A percentile compares a stretch with the other conserved stretches of the same genome.
These are phyloP conservation scores for Nebria brevicollis DNA, from an alignment of 2,888 invertebrate genomes.

Conservation along the genomic window DNA sequence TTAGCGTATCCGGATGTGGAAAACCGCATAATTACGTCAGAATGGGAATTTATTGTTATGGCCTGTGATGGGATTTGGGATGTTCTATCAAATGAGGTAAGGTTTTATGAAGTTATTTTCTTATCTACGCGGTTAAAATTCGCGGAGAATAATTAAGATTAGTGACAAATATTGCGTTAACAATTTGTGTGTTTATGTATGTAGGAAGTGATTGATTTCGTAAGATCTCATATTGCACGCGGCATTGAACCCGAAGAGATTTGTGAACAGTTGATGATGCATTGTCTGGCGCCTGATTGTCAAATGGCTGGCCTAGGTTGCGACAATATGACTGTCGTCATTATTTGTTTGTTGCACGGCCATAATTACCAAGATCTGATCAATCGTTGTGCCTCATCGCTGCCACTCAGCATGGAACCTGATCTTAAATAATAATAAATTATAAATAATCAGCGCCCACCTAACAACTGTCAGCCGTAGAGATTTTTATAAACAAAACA, in stretches of 20 bases:
- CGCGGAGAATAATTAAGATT: too few relatives aligned
- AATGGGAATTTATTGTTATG: constrained; percentile 95
- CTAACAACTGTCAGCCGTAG: neutral
- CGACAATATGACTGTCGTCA: constrained; percentile 98
- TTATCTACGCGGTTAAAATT: too few relatives aligned
- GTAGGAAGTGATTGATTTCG: constrained; percentile 89
- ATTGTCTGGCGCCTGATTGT: constrained; percentile 96
- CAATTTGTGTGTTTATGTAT: neutral
- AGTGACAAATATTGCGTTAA: too few relatives aligned
- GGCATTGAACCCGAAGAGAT: constrained; percentile 92
- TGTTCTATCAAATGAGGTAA: constrained; percentile 88
- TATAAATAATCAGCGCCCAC: neutral
- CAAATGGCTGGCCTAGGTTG: constrained; percentile 97
- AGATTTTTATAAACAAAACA: neutral
- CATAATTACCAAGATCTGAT: constrained; percentile 64
- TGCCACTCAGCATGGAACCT: constrained; percentile 30
- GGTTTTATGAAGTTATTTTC: neutral
- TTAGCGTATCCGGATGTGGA: constrained; percentile 93
- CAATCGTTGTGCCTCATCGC: constrained; percentile 54
- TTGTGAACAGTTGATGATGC: constrained; percentile 94
- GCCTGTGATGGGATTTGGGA: constrained; percentile 99
- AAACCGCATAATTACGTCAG: constrained; percentile 80
- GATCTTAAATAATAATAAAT: constrained; percentile 33
- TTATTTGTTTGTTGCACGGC: constrained; percentile 80
- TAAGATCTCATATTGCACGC: constrained; percentile 81